These are phyloP conservation scores for Leguminivora glycinivorella DNA, from an alignment of 1,140 invertebrate species.

Conservation along the genomic window DNA sequence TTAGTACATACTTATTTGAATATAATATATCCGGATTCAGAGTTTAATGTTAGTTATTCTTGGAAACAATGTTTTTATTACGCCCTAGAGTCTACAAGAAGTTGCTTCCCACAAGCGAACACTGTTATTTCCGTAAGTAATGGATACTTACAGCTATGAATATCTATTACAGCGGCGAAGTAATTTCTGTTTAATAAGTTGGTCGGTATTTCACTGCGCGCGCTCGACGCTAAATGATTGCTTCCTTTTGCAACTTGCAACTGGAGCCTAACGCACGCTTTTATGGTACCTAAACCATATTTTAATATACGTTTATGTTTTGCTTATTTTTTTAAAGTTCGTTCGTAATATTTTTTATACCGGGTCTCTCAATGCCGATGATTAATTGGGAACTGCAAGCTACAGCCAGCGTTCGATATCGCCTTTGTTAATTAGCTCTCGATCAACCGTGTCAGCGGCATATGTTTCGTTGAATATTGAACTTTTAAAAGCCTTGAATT, in stretches of 20 bases:
- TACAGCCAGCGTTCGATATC: conserved; percentile 28
- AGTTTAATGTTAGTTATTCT: neutral
- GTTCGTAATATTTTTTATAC: neutral
- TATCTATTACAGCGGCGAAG: conserved; percentile 21
- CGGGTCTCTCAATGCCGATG: neutral
- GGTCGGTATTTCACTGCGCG: neutral
- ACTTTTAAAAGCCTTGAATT: conserved; percentile 39
- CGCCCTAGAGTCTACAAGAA: neutral
- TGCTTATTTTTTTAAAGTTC: neutral
- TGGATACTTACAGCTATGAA: conserved; percentile 12
- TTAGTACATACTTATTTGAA: neutral
- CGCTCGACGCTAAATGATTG: conserved; percentile 2
- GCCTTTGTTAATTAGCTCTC: conserved; percentile 42
- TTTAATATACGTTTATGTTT: neutral
- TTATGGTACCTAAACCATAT: neutral
- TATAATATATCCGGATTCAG: neutral
- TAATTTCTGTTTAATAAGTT: conserved; percentile 18
- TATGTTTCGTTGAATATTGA: conserved; percentile 41
- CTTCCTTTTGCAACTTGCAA: conserved; percentile 1
- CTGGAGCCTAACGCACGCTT: neutral
- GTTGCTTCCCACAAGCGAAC: neutral
- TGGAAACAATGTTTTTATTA: neutral
- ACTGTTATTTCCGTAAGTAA: neutral
- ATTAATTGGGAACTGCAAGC: conserved; percentile 6
- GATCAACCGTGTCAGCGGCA: conserved; percentile 44